Evolutionary conservation across 2,113 vertebrate species (phyloP), one percentile per base, ranked within the genome.

Genomic region (Mesoclemmys tuberculata): DNA sequence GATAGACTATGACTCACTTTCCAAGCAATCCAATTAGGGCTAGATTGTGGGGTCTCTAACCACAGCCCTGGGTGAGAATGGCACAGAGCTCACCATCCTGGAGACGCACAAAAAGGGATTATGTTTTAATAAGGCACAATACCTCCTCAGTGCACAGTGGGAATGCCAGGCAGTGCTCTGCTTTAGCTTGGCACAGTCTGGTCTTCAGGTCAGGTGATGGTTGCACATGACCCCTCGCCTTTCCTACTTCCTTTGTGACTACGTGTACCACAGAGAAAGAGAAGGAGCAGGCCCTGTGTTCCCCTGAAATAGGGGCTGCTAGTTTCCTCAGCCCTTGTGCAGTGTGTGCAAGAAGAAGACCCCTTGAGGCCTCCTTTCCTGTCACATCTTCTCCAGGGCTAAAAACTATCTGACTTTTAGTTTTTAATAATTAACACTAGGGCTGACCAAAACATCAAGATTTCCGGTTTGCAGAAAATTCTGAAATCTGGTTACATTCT

Each of bases 171-270:
- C 6, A 80, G 49, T 0, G 1, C 10, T 16, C 13, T 24, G 61
- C 0, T 0, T 27, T 35, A 61, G 14, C 0, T 1, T 0, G 0
- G 26, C 38, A n/a, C 52, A 86, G 26, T 12, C 29, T 0, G 0
- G 35, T 77, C 77, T 92, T 87, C 61, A 85, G 24, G 31, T 35
- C 35, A 44, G 24, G 22, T 1, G 0, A 44, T 35, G 56, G 6
- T 27, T 86, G 56, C 14, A 54, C 78, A 85, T 38, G 19, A 10
- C 5, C 83, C 31, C 83, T 75, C 41, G 26, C 0, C 8, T 0
- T 79, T 35, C 91, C 26, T n/a, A 38, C 9, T 44, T 86, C 18
- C 64, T 71, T 71, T 71, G 35, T 68, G n/a, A 71, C n/a, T 2
- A 71, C 38, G 64, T 71, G 29, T 61, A 12, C 12, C 21, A 1